Evolutionary conservation across 2,797 vertebrate species (phyloP).

Genomic region (Tinamus major): DNA sequence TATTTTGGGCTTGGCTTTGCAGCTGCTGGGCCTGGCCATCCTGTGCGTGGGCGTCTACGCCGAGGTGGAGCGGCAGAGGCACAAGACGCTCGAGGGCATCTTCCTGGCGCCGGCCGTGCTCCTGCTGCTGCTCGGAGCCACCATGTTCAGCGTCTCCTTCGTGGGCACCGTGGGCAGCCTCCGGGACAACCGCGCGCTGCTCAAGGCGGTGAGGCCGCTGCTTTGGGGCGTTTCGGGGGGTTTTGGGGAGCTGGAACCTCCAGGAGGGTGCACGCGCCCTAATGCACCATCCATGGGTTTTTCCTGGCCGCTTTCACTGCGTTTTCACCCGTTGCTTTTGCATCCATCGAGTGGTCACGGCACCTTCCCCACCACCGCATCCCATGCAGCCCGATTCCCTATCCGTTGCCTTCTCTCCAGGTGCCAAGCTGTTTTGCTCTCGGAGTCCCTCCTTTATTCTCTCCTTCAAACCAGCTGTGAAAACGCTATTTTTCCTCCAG

Average conservation of each 20-base stretch:
- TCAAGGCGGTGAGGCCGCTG: conserved; percentile 82
- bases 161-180: conserved; percentile 92
- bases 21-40: conserved; percentile 89
- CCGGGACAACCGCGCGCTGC: conserved; percentile 88
- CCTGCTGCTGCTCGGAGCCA: conserved; percentile 88
- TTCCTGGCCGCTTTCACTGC: no score
- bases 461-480: background rate
- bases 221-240: no score
- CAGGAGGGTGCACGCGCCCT: background rate
- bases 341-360: no score
- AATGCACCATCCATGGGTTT: background rate
- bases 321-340: no score
- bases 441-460: background rate
- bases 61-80: conserved; percentile 89
- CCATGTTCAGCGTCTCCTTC: conserved; percentile 90
- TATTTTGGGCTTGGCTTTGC: background rate
- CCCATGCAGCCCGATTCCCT: background rate
- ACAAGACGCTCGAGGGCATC: conserved; percentile 89
- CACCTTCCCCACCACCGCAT: no score
- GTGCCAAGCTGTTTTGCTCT: background rate
- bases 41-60: conserved; percentile 90
- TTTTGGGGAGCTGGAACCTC: background rate
- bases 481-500: background rate
- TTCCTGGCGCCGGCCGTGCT: conserved; percentile 91
- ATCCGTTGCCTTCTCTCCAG: background rate